Percentiles rank a stretch among this genome's conserved stretches.
phyloP scores from a whole-genome alignment of 2,888 invertebrate genomes.

The Tiphia femorata region DNA sequence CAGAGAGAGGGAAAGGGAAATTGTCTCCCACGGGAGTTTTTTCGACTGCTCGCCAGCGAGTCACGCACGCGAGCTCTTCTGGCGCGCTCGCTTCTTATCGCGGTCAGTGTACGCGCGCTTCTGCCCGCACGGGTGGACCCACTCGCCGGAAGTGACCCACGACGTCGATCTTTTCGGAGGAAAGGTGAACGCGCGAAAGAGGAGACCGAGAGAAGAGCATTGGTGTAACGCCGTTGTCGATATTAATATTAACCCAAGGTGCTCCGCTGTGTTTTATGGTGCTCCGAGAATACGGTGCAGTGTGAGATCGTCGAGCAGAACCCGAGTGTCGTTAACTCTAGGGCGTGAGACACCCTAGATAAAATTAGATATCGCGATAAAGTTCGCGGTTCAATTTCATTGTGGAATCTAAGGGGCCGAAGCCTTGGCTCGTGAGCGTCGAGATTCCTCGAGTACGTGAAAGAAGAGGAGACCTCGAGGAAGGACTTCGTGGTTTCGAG shows the following conservation, averaged over 20 bases:
- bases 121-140: background rate
- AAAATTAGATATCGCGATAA: no score
- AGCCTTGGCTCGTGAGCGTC: no score
- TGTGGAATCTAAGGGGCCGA: no score
- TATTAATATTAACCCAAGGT: no score
- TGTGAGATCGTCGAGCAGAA: no score
- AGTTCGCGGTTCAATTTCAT: no score
- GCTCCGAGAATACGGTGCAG: slow-evolving; percentile 4
- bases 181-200: background rate
- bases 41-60: slow-evolving; percentile 33
- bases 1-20: slow-evolving; percentile 7
- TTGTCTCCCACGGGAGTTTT: slow-evolving; percentile 14
- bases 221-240: background rate
- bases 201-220: background rate
- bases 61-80: background rate
- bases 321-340: no score
- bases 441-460: no score
- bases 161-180: background rate
- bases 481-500: no score
- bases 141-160: background rate
- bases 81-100: slow-evolving; percentile 44
- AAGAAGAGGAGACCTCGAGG: no score
- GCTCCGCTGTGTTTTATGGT: no score
- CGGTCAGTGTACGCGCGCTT: slow-evolving; percentile 11
- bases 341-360: no score